These are phyloP conservation scores for Tetramorium alpestre DNA, from an alignment of 1,140 invertebrate species.

Conservation along the genomic window DNA sequence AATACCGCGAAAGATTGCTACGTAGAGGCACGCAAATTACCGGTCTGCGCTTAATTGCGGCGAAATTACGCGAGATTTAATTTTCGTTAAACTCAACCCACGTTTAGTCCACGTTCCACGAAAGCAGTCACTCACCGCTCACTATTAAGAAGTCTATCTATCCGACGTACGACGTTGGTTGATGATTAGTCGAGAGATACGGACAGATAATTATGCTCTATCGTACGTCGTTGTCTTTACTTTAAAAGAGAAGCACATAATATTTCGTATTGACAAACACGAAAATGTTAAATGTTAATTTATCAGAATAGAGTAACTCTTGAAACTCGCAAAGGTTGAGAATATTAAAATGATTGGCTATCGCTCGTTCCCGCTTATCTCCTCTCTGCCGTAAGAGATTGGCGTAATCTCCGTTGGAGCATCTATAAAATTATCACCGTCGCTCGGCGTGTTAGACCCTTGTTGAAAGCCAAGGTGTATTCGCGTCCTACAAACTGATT, in stretches of 20 bases:
- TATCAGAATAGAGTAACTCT: no score
- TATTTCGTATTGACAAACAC: neutral
- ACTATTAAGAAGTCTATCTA: neutral
- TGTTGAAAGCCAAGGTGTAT: slow-evolving; percentile 1
- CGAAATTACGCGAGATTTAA: slow-evolving; percentile 54
- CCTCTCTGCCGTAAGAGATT: neutral
- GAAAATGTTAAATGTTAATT: neutral
- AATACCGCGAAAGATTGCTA: slow-evolving; percentile 62
- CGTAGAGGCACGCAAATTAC: slow-evolving; percentile 61
- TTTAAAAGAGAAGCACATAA: neutral
- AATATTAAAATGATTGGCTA: neutral
- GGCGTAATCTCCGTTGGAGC: slow-evolving; percentile 26
- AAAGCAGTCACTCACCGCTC: slow-evolving; percentile 8
- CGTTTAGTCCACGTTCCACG: slow-evolving; percentile 3
- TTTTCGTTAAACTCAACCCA: slow-evolving; percentile 44
- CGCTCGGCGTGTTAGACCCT: neutral
- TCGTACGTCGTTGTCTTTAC: neutral
- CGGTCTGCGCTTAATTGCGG: slow-evolving; percentile 50
- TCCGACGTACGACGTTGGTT: neutral
- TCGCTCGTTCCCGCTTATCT: neutral
- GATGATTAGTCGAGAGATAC: neutral
- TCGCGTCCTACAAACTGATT: slow-evolving; percentile 4
- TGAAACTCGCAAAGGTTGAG: neutral
- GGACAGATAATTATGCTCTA: neutral
- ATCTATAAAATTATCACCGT: slow-evolving; percentile 38